Evolutionary conservation across 1,140 invertebrate genomes (phyloP), one percentile per base, ranked within the genome.

Genomic region (Pentalonia nigronervosa): DNA sequence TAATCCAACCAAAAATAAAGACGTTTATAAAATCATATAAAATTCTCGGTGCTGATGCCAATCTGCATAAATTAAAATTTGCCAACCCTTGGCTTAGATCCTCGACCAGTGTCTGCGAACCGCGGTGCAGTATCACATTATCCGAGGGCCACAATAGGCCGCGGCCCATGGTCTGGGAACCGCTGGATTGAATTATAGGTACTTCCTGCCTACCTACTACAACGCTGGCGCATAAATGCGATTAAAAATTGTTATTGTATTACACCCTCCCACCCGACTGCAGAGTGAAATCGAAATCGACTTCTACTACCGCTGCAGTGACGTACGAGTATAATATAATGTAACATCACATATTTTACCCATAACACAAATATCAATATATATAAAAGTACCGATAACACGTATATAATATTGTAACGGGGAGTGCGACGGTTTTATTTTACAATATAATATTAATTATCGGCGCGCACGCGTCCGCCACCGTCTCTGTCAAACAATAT

Each of bases 381-480:
- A 48, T 87, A n/a, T 86, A 47, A 20, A 20, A 17, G 9, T 60
- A 30, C 56, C 8, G 0, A 53, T 50, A 48, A 53, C 1, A 76
- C 17, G 60, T n/a, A 53, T 53, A 30, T 34, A 17, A 76, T 76
- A 76, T n/a, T n/a, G 60, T 76, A 76, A 76, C 60, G 60, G 60
- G 60, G 60, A 76, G 47, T 1, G 30, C 30, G 50, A 34, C 88
- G 88, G 88, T 90, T 90, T 90, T 60, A 90, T 90, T 90, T 60
- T 90, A 90, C 88, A 90, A 90, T 90, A 90, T 60, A 34, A 90
- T 90, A 90, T 90, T 90, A 90, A 90, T 90, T 90, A 90, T 60
- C 88, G 88, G 50, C 34, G 36, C 30, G 53, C 53, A 60, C 50
- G 88, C 50, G 87, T 89, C 20, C 87, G 84, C 45, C 25, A 45